Evolutionary conservation across 2,797 vertebrate species (phyloP).

Genomic region (Enteromius anoplus): DNA sequence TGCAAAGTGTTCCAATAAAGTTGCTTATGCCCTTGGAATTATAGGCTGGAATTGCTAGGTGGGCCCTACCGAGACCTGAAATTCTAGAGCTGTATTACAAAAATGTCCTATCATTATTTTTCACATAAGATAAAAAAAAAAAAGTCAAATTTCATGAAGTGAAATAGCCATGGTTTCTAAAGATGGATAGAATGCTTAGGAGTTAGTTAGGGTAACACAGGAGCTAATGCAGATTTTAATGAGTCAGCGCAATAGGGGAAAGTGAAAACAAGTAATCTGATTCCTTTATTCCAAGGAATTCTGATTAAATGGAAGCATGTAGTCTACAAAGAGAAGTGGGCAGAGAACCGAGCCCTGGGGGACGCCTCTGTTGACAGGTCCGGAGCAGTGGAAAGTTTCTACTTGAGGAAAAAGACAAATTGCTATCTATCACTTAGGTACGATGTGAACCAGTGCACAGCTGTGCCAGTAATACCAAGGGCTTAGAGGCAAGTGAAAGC

Average conservation of each 20-base stretch:
- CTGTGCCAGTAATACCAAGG: background rate
- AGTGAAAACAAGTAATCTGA: background rate
- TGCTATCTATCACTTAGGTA: background rate
- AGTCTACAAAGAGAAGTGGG: constrained; percentile 4
- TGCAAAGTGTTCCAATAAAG: background rate
- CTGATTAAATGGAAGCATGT: background rate
- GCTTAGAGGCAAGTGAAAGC: background rate
- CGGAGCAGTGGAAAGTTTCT: background rate
- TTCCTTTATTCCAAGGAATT: background rate
- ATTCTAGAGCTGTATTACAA: background rate
- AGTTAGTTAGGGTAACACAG: background rate
- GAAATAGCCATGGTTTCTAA: no score
- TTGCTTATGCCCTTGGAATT: background rate
- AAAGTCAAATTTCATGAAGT: background rate
- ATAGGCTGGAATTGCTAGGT: no score
- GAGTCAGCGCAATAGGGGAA: background rate
- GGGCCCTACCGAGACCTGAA: no score
- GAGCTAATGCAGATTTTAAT: background rate
- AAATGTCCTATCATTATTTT: background rate
- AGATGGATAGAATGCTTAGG: background rate
- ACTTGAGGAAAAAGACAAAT: constrained; percentile 3
- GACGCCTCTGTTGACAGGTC: background rate
- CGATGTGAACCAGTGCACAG: background rate
- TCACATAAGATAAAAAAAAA: background rate
- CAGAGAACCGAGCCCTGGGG: background rate